Evolutionary conservation across 1,140 invertebrate species (phyloP).

Genomic region (Radopholus similis): DNA sequence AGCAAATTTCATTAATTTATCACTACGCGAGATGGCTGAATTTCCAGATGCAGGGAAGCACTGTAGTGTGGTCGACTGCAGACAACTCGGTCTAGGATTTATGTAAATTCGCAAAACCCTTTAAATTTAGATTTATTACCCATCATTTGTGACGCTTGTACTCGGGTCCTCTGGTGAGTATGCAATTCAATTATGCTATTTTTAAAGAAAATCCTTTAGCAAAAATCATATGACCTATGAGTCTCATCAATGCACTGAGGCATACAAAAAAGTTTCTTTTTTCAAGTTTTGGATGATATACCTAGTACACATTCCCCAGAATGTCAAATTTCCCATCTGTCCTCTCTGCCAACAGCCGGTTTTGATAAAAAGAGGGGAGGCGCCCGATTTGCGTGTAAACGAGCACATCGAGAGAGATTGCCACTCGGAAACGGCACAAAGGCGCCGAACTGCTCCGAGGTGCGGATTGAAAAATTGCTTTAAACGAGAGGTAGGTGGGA

Average conservation of each 20-base stretch:
- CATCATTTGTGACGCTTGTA: slow-evolving; percentile 12
- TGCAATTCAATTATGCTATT: not conserved
- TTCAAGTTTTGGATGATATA: not conserved
- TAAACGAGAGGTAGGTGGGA: not conserved
- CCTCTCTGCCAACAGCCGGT: slow-evolving; percentile 10
- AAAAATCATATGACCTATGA: slow-evolving; percentile 7
- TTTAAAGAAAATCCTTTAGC: not conserved
- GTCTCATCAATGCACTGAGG: not conserved
- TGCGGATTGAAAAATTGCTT: slow-evolving; percentile 4
- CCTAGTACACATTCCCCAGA: not conserved
- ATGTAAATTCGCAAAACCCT: not conserved
- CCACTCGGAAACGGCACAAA: not conserved
- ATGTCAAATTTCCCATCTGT: not conserved
- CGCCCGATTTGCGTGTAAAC: not conserved
- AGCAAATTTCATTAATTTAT: too few species aligned
- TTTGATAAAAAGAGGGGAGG: not conserved
- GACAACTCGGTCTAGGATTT: slow-evolving; percentile 4
- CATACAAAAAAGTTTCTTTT: slow-evolving; percentile 8
- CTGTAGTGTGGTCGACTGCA: slow-evolving; percentile 1
- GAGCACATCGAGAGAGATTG: slow-evolving; percentile 16
- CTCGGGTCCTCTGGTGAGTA: slow-evolving; percentile 6
- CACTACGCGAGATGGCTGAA: slow-evolving; percentile 19
- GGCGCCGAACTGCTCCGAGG: not conserved
- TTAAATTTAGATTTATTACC: slow-evolving; percentile 2
- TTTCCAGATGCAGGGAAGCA: slow-evolving; percentile 7